Base-by-base conservation (phyloP, 1,140 invertebrate genomes). In the Drosophila orosa region DNA sequence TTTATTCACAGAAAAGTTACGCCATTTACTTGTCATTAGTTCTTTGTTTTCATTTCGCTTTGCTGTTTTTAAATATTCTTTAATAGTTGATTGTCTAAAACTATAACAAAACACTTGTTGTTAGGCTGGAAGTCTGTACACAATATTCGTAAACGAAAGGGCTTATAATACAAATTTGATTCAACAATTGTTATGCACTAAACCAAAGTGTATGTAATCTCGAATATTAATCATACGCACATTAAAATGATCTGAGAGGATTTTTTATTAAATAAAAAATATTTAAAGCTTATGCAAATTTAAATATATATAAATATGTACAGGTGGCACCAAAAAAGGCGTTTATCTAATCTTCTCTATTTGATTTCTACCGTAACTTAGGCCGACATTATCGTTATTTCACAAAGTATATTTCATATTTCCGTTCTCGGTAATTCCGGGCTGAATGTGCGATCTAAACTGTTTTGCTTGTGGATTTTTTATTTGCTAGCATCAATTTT, bases 1-100 rank as follows among this genome's bases (percentile, higher is more conserved):
- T 87, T 75, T 89, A 89, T 89, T 89, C 84, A 89, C 84, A 89
- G 84, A 89, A 89, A 90, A 78, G 84, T 89, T 89, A 80, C 84
- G 66, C 84, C 84, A 89, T 89, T 89, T 89, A 89, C 84, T 89
- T 89, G 85, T 89, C 85, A 84, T 83, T 83, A 59, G 67, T 69
- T 74, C 66, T 79, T 75, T 59, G 59, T 69, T 58, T 68, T 71
- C n/a, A 55, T 54, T 56, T 67, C 73, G 47, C 62, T 62, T 71
- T 45, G 68, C 81, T 62, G 68, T 40, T 39, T 58, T 78, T 48
- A 54, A 54, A 78, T 72, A 78, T 68, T 68, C 67, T 52, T 81
- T 54, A 69, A n/a, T 74, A 77, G 60, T 80, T 89, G 84, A 89
- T 89, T 89, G 84, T 89, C 84, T 89, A 89, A 89, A 89, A 89